phyloP scores from a whole-genome alignment of 2,888 invertebrate species.

The Cheilosia vernalis region DNA sequence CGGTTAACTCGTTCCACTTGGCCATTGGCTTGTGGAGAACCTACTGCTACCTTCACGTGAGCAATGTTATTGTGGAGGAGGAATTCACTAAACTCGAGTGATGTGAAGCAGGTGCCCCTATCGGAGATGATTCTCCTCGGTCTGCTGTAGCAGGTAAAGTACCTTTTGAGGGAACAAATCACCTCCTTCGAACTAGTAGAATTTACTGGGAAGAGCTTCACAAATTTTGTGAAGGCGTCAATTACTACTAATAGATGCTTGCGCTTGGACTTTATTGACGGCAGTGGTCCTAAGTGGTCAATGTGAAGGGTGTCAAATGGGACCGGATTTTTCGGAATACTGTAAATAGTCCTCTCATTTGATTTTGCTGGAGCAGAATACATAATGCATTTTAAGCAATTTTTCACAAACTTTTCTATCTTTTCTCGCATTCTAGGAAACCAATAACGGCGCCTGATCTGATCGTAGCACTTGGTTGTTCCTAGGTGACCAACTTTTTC shows the following conservation, averaged over 20 bases:
- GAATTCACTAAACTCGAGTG: constrained; percentile 78
- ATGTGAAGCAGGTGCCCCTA: constrained; percentile 81
- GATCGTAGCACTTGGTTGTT: constrained; percentile 27
- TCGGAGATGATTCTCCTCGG: constrained; percentile 79
- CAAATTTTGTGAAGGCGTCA: background rate
- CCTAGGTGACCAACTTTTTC: constrained; percentile 20
- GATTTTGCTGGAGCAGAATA: constrained; percentile 78
- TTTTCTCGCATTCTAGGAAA: constrained; percentile 80
- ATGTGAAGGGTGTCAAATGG: no score
- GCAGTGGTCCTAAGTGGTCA: no score
- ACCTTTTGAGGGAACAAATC: background rate
- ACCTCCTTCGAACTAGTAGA: background rate
- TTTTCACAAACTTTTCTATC: constrained; percentile 80
- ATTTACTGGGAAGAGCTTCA: background rate
- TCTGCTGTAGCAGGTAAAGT: constrained; percentile 1
- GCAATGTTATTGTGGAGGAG: constrained; percentile 76
- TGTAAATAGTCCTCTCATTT: constrained; percentile 77
- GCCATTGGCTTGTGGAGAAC: constrained; percentile 35
- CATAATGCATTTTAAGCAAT: constrained; percentile 81
- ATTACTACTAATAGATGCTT: constrained; percentile 32
- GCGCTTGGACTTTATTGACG: constrained; percentile 8
- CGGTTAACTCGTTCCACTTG: constrained; percentile 59
- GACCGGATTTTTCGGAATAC: constrained; percentile 75
- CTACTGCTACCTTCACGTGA: constrained; percentile 27
- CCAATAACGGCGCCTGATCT: constrained; percentile 78